phyloP scores from a whole-genome alignment of 2,888 invertebrate species.

The Slavum lentiscoides region DNA sequence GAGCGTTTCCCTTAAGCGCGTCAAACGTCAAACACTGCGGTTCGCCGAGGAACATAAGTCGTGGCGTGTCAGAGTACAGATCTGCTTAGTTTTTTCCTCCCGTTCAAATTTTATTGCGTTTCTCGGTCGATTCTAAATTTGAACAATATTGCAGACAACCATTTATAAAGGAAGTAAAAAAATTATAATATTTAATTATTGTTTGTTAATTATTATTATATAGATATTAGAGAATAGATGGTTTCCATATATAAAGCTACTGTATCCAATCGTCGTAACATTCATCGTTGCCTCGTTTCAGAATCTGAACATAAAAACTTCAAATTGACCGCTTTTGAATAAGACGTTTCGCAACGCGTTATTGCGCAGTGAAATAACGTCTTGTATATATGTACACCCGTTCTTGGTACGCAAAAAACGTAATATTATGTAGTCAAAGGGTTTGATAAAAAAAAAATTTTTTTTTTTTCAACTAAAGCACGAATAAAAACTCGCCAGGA shows the following conservation, averaged over 20 bases:
- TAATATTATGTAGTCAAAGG: constrained; percentile 26
- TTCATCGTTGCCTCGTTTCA: too few species aligned
- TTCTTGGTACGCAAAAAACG: background rate
- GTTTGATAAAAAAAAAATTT: background rate
- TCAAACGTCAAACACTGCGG: background rate
- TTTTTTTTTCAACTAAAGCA: background rate
- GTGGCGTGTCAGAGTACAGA: too few species aligned
- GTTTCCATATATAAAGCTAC: too few species aligned
- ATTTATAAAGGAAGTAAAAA: too few species aligned
- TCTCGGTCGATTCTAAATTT: too few species aligned
- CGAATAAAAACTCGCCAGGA: constrained; percentile 15
- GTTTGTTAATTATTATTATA: too few species aligned
- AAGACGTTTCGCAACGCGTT: background rate
- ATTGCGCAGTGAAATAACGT: background rate
- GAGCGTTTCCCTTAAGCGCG: background rate
- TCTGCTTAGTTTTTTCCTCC: background rate
- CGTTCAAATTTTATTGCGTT: too few species aligned
- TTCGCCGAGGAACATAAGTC: background rate
- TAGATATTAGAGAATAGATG: too few species aligned
- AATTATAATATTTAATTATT: too few species aligned
- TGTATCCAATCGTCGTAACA: too few species aligned
- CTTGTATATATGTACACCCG: background rate
- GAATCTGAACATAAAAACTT: background rate
- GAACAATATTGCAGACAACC: too few species aligned
- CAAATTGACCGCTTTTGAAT: background rate